Base-by-base conservation (phyloP, 2,113 vertebrate species). In the Sporophila hypoxantha region DNA sequence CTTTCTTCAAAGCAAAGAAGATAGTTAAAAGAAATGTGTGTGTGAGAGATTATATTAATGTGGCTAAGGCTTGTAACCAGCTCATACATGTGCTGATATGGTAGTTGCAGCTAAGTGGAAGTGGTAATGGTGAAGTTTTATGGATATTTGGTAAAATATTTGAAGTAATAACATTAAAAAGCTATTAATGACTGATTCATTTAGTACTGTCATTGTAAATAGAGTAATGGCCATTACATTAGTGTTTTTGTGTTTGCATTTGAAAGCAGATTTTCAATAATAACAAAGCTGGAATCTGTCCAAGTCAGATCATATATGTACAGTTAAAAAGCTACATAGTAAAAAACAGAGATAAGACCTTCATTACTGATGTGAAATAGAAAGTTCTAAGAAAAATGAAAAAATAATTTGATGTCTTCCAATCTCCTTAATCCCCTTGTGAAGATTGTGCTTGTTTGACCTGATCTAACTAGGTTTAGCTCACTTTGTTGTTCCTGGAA, bases 271-370 rank as follows among this genome's bases (percentile, higher is more conserved):
- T 87, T 90, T 91, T 82, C 85, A 88, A 37, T 92, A 87, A 36
- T 91, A 90, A 83, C 55, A 84, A 88, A 83, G 75, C 56, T 92
- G 85, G 62, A 96, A 83, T 85, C 53, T 17, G 46, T 81, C 67
- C 79, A 89, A 94, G 78, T 36, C 50, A 88, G 61, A 96, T 91
- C 82, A 89, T 67, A 84, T 0, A 0, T n/a, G n/a, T 52, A 49
- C 17, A 61, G 79, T 93, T 90, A 76, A 76, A 94, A 91, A 79
- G 71, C 75, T 82, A 62, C 50, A 46, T 46, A 91, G 78, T 75
- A 94, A 83, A 88, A 85, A 37, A 74, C n/a, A 89, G 82, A 93
- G 89, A 93, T 92, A 92, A 92, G 82, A 85, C 87, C 47, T 88
- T 86, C 79, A 90, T 93, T 95, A 88, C 29, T 75, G 86, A 76